Conservation (phyloP, 2,797 vertebrate genomes). For the Halcyon chelicuti region DNA sequence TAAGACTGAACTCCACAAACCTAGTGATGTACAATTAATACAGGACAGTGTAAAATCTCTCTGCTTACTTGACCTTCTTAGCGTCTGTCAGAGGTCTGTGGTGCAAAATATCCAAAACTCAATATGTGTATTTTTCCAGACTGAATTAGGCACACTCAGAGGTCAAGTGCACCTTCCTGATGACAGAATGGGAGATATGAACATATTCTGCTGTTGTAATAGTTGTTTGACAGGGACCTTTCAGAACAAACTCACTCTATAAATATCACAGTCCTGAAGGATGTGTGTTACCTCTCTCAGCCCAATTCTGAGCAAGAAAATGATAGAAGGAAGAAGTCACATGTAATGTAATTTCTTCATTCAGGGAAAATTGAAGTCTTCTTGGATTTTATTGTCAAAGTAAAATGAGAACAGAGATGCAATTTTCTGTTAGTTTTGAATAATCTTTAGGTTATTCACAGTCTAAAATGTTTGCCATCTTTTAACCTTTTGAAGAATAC, state of each 20-base stretch:
- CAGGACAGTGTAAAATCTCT: background rate
- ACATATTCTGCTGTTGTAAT: background rate
- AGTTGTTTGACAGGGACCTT: background rate
- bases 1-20: background rate
- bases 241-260: background rate
- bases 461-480: accelerated
- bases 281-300: background rate
- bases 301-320: background rate
- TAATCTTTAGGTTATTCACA: background rate
- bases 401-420: background rate
- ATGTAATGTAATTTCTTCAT: background rate
- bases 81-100: background rate
- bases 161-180: background rate
- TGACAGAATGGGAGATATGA: background rate
- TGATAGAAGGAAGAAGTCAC: background rate
- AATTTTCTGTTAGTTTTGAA: background rate
- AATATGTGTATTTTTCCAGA: background rate
- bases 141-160: background rate
- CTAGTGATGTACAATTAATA: background rate
- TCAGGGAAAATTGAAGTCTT: background rate
- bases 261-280: background rate
- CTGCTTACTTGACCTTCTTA: background rate
- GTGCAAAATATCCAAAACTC: background rate
- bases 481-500: background rate
- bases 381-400: background rate